Evolutionary conservation across 2,113 vertebrate genomes (phyloP).

Genomic region (Nanger granti): DNA sequence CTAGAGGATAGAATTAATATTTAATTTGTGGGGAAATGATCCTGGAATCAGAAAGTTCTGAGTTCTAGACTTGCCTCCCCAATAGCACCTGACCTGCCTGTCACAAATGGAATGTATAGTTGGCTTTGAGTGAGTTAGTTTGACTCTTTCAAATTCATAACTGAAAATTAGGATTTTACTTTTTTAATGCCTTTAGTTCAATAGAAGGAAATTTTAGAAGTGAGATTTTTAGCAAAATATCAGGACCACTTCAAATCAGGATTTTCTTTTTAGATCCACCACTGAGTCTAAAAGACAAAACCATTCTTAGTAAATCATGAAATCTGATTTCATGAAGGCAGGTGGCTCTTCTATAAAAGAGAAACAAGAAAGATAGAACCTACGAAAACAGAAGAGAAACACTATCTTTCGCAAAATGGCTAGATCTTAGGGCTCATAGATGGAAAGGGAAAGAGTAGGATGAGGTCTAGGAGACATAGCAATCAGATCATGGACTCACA

Average conservation of each 20-base stretch:
- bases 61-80: not conserved
- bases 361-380: not conserved
- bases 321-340: not conserved
- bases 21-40: not conserved
- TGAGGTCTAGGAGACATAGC: not conserved
- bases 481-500: not conserved
- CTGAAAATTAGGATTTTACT: not conserved
- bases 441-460: not conserved
- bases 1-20: not conserved
- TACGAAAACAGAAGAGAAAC: not conserved
- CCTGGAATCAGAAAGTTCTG: not conserved
- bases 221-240: not conserved
- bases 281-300: not conserved
- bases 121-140: not conserved
- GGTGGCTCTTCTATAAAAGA: not conserved
- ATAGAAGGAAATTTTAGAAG: not conserved
- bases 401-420: not conserved
- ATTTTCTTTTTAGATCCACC: not conserved
- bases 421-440: not conserved
- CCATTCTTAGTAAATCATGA: not conserved
- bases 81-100: not conserved
- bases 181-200: not conserved
- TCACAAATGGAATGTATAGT: not conserved
- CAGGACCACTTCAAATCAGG: not conserved
- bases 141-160: not conserved